A percentile compares a stretch with the other conserved stretches of the same genome.
Conservation (phyloP, 35 echinoderm and acorn worm species). For the Acanthaster planci region DNA sequence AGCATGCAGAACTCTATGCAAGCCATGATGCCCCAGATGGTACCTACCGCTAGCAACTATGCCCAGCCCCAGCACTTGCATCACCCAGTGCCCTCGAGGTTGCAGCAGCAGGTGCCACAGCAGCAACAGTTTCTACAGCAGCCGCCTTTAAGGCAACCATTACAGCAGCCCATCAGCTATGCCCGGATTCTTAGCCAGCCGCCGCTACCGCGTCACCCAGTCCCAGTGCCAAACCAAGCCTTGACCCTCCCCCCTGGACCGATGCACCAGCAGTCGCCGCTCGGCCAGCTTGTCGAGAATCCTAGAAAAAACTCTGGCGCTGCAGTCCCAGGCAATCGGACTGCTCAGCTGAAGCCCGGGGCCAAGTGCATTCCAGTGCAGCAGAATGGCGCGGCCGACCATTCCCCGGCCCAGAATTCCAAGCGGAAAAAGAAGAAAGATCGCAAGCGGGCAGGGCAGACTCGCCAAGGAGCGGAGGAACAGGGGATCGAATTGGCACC, state of each 20-base stretch:
- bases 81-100: conserved; percentile 12
- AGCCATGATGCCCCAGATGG: conserved; percentile 5
- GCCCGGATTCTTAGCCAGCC: conserved; percentile 41
- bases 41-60: neutral
- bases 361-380: conserved; percentile 27
- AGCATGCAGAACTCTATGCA: conserved; percentile 3
- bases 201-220: conserved; percentile 20
- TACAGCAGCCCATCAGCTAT: conserved; percentile 33
- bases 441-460: conserved; percentile 17
- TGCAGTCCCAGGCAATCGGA: neutral
- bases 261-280: neutral
- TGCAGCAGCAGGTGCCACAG: conserved; percentile 8
- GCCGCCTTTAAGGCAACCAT: conserved; percentile 19
- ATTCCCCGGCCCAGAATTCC: neutral
- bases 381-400: neutral
- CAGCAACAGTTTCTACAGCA: conserved; percentile 43
- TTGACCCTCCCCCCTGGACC: neutral
- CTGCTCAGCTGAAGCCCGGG: conserved; percentile 7
- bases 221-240: neutral
- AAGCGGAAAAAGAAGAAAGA: conserved; percentile 65
- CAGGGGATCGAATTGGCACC: conserved; percentile 3
- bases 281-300: neutral
- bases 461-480: conserved; percentile 7
- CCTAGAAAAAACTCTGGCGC: neutral
- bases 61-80: conserved; percentile 11